These are phyloP conservation scores for Scaptomyza flava DNA, from an alignment of 2,888 invertebrate genomes.

Conservation along the genomic window DNA sequence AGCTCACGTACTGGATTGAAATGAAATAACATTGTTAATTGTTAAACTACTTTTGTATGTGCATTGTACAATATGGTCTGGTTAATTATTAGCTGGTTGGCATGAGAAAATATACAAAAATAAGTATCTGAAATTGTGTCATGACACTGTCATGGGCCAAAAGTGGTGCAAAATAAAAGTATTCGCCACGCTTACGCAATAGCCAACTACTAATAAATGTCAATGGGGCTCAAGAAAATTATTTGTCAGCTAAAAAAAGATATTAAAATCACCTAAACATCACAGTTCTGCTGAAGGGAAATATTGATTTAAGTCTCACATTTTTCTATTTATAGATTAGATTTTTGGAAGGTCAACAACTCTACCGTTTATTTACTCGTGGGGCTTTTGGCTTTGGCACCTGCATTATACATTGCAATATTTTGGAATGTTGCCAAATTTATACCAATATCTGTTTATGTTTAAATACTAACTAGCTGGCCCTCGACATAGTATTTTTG, in stretches of 20 bases:
- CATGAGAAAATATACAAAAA: slow-evolving; percentile 32
- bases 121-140: slow-evolving; percentile 67
- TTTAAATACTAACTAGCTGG: background rate
- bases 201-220: slow-evolving; percentile 38
- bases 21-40: slow-evolving; percentile 47
- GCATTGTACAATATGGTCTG: background rate
- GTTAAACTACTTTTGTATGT: slow-evolving; percentile 21
- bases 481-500: slow-evolving; percentile 27
- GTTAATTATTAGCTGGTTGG: slow-evolving; percentile 32
- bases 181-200: slow-evolving; percentile 26
- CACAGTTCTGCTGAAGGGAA: background rate
- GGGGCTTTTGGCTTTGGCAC: background rate
- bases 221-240: slow-evolving; percentile 19
- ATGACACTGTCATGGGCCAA: slow-evolving; percentile 59
- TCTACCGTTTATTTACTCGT: background rate
- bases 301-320: background rate
- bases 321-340: background rate
- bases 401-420: background rate
- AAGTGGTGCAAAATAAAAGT: slow-evolving; percentile 49
- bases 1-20: slow-evolving; percentile 40
- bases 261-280: background rate
- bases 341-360: slow-evolving; percentile 7
- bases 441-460: background rate
- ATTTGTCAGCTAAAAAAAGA: slow-evolving; percentile 13
- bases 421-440: background rate